Base-by-base conservation (phyloP, 64 coral and sea anemone genomes). In the Dendronephthya gigantea region DNA sequence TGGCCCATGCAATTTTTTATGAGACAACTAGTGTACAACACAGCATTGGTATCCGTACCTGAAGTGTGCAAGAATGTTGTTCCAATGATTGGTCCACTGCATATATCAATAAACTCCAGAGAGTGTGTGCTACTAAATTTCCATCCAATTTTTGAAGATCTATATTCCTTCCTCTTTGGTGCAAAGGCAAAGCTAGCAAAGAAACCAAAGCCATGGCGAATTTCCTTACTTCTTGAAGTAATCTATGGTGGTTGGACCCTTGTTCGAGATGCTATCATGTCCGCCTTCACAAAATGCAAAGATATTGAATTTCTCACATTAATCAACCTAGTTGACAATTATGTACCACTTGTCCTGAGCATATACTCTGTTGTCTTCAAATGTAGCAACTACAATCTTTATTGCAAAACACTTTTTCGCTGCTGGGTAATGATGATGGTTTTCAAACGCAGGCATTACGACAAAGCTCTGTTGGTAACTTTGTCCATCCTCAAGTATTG, bases 121-220 rank as follows among this genome's bases (percentile, higher is more conserved):
- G 82, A 90, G 47, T 82, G 84, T 45, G 84, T 90, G 55, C 51
- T 90, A 45, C 17, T 82, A 19, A 76, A 81, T 17, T 85, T 55
- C 34, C 32, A 56, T 34, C 38, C 29, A 16, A 85, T 90, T 52
- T 51, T 85, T 70, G 38, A 28, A 56, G 31, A 85, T 81, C 50
- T 85, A n/a, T 90, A 84, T 50, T 82, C 75, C 35, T 50, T 83
- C 40, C 4, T 83, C 9, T 82, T 40, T 33, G 88, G 59, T 6
- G 84, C 31, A 47, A 45, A 45, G 41, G 4, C 41, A 45, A 89
- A 89, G 69, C 88, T 89, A 40, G 88, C 88, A 30, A 82, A 89
- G n/a, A 82, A 89, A 12, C 59, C 82, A 22, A 90, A 76, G 38
- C 88, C 83, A 43, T 90, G 88, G 83, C 19, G 66, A 23, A 84